A percentile compares a stretch with the other conserved stretches of the same genome.
phyloP scores from a whole-genome alignment of 1,140 invertebrate genomes.

The Sitobion miscanthi region DNA sequence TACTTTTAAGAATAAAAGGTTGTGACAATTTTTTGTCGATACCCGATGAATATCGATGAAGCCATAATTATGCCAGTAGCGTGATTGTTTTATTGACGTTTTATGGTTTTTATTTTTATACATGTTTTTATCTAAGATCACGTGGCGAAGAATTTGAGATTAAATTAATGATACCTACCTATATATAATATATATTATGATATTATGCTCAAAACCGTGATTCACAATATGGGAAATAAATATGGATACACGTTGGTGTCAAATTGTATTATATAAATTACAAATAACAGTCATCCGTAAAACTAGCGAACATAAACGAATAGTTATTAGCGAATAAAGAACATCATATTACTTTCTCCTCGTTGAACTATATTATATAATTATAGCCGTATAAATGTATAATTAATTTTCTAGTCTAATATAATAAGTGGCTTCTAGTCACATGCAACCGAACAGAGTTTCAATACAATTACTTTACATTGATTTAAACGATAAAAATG shows the following conservation, averaged over 20 bases:
- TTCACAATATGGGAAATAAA: neutral
- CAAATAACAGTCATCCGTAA: neutral
- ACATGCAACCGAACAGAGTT: neutral
- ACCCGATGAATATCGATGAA: neutral
- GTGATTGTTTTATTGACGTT: neutral
- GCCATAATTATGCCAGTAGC: neutral
- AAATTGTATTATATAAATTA: neutral
- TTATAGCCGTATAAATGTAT: neutral
- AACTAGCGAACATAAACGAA: neutral
- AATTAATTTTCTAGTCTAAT: conserved; percentile 6
- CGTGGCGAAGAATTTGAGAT: no score
- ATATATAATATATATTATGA: no score
- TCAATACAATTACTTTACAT: neutral
- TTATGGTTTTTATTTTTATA: no score
- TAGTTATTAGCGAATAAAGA: neutral
- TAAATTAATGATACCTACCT: no score
- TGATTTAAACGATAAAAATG: neutral
- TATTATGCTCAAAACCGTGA: neutral
- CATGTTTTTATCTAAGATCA: neutral
- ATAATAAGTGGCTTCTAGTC: neutral
- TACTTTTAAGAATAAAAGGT: neutral
- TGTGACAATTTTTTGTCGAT: neutral
- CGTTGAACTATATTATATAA: neutral
- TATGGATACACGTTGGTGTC: neutral
- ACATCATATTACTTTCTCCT: neutral